Conservation (phyloP, 2,113 vertebrate genomes). For the Vulpes ferrilata region DNA sequence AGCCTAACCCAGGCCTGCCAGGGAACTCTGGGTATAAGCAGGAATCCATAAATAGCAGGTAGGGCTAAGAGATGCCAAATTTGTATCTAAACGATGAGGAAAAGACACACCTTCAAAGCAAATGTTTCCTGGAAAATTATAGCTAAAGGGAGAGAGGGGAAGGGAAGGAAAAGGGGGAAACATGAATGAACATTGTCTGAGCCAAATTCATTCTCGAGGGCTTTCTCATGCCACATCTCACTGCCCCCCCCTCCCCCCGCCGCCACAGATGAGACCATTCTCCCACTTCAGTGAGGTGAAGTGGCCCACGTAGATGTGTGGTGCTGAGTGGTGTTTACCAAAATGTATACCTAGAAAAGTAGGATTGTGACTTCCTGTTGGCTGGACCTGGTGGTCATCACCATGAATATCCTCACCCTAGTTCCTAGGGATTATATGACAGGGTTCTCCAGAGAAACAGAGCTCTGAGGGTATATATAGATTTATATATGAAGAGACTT, state of each 20-base stretch:
- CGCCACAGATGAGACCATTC: not conserved
- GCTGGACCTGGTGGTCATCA: not conserved
- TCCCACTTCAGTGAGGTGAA: not conserved
- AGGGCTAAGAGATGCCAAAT: constrained; percentile 49
- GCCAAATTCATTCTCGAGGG: not conserved
- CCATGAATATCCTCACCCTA: not conserved
- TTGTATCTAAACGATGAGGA: constrained; percentile 76
- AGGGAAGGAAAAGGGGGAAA: not conserved
- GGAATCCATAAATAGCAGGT: constrained; percentile 41
- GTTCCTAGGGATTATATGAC: not conserved
- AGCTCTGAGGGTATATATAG: not conserved
- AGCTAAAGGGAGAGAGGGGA: not conserved
- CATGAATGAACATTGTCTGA: not conserved
- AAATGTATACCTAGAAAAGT: not conserved
- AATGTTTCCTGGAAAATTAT: constrained; percentile 66
- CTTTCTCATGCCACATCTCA: not conserved
- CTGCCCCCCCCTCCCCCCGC: not conserved
- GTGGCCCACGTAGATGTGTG: accelerated
- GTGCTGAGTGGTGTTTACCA: not conserved
- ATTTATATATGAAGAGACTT: not conserved
- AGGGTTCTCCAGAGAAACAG: not conserved
- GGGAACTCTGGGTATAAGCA: constrained; percentile 33
- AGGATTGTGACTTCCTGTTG: not conserved
- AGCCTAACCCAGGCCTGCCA: constrained; percentile 50
- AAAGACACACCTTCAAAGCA: constrained; percentile 57